Evolutionary conservation across 2,113 vertebrate genomes (phyloP), one percentile per base, ranked within the genome.

Genomic region (Hoplias malabaricus): DNA sequence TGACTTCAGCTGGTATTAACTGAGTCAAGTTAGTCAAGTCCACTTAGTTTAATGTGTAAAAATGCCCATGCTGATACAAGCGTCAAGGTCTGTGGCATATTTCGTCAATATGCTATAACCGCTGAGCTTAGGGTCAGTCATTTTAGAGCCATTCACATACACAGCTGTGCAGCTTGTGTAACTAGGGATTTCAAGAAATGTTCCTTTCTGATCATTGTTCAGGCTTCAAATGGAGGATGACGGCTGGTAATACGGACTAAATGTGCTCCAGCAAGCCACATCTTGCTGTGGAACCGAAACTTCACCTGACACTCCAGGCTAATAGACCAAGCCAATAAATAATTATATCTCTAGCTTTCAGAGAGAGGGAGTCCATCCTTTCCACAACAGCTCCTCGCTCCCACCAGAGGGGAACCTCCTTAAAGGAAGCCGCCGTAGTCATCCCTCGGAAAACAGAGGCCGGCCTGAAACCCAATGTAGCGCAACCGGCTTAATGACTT

Each of bases 401-500:
- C 27, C 14, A 62, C 29, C 29, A 62, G 57, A 33, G 31, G 16
- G 57, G 57, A 62, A 62, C 33, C 73, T 38, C 31, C 16, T 8
- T 23, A 40, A 67, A 42, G 67, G 46, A 75, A 66, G 54, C 48
- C 14, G 6, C 43, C 23, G 5, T 19, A 23, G 12, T 19, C 38
- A 19, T 43, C 57, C 19, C 56, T 31, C 56, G 16, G 10, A 59
- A 73, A 12, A 56, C 71, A 59, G 10, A 27, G 27, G 40, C 9
- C n/a, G 48, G 23, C 46, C 33, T 10, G 73, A 76, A 69, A 77
- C 63, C 48, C 33, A 77, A 62, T 61, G 75, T 69, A 72, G 48
- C n/a, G 43, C 43, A 54, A 56, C 63, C 34, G 23, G 40, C 69
- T 19, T 74, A 78, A 82, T 61, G 56, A 61, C 27, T 53, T n/a